A percentile compares a stretch with the other conserved stretches of the same genome.
Conservation (phyloP, 2,113 vertebrate species). For the Phycodurus eques region DNA sequence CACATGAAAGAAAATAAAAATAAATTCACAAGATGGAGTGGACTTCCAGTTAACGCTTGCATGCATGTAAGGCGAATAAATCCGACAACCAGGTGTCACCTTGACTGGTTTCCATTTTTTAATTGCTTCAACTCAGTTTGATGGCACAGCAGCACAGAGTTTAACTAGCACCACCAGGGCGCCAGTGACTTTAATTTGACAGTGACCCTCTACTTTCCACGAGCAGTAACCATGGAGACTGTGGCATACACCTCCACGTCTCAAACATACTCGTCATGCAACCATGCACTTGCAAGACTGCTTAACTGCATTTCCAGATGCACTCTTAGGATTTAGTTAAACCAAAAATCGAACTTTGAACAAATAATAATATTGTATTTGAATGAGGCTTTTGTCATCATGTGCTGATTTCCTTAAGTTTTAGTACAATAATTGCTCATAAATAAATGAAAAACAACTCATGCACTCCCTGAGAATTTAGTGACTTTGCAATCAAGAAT, state of each 20-base stretch:
- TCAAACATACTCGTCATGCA: constrained; percentile 7
- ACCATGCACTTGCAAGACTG: constrained; percentile 1
- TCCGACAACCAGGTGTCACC: constrained; percentile 6
- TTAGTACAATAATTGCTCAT: background rate
- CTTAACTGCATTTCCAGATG: background rate
- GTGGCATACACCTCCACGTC: constrained; percentile 26
- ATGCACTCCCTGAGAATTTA: too few relatives aligned
- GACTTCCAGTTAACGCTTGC: too few relatives aligned
- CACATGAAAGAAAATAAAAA: background rate
- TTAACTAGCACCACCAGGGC: constrained; percentile 36
- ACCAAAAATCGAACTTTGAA: too few relatives aligned
- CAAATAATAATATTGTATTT: too few relatives aligned
- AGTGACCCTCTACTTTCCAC: constrained; percentile 36
- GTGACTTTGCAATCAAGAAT: too few relatives aligned
- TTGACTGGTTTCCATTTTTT: constrained; percentile 14
- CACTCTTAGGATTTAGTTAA: background rate
- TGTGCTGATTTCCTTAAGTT: background rate
- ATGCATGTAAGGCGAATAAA: background rate
- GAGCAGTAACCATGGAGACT: constrained; percentile 59
- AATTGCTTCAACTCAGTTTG: constrained; percentile 32
- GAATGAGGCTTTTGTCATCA: too few relatives aligned
- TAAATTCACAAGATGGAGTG: too few relatives aligned
- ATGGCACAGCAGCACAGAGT: constrained; percentile 11
- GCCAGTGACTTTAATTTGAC: constrained; percentile 51
- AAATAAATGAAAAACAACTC: background rate